phyloP scores from a whole-genome alignment of 2,113 vertebrate genomes.

The Odocoileus hemionus region DNA sequence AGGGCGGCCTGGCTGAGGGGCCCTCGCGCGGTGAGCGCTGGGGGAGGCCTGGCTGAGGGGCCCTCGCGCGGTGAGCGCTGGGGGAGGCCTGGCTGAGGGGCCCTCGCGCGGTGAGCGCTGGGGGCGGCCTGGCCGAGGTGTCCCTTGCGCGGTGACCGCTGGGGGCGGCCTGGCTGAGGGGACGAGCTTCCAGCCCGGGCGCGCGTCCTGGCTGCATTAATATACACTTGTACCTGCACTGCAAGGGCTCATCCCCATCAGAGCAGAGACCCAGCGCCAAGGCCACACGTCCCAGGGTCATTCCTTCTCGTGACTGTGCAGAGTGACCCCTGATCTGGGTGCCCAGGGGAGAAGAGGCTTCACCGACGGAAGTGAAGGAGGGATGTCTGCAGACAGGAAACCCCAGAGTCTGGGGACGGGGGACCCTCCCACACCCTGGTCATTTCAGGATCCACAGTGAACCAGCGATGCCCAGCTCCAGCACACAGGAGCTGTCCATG shows the following conservation, averaged over 20 bases:
- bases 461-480: not conserved
- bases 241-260: rapidly evolving
- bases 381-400: not conserved
- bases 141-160: too few species aligned
- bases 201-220: rapidly evolving
- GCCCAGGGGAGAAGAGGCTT: not conserved
- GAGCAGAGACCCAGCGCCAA: too few species aligned
- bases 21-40: too few species aligned
- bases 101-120: too few species aligned
- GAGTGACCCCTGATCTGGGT: too few species aligned
- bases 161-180: not conserved
- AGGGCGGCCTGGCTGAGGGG: too few species aligned
- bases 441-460: not conserved
- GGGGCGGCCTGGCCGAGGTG: rapidly evolving
- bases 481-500: not conserved
- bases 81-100: not conserved
- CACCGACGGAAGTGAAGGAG: not conserved
- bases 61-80: rapidly evolving
- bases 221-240: rapidly evolving
- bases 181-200: rapidly evolving
- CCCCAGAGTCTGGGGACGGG: rapidly evolving
- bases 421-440: not conserved
- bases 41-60: too few species aligned
- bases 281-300: rapidly evolving
- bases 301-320: rapidly evolving